Evolutionary conservation across 2,113 vertebrate genomes (phyloP).

Genomic region (Coptodon bakossiorum): DNA sequence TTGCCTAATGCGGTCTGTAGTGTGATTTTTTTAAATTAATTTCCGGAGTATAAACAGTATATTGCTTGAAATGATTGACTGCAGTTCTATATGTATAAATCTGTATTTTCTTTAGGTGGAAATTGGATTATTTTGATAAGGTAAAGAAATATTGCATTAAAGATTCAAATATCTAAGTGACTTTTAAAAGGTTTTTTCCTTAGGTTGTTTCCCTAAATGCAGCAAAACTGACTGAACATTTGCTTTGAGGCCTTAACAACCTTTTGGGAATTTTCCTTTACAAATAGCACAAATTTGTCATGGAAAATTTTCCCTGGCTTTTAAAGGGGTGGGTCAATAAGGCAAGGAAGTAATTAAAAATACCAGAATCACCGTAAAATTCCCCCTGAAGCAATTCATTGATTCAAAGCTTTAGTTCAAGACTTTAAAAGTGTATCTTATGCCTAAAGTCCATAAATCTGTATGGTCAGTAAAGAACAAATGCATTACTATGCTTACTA

Average conservation of each 20-base stretch:
- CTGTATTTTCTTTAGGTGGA: neutral
- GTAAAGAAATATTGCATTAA: neutral
- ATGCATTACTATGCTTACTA: neutral
- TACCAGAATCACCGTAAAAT: neutral
- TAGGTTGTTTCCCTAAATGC: neutral
- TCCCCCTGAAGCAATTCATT: neutral
- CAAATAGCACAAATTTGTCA: conserved; percentile 21
- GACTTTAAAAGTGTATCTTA: neutral
- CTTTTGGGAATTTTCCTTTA: conserved; percentile 15
- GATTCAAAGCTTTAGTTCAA: neutral
- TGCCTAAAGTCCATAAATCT: neutral
- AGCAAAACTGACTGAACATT: neutral
- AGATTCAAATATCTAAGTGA: neutral
- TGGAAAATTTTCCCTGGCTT: conserved; percentile 33
- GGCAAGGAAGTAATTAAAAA: conserved; percentile 16
- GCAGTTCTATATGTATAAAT: neutral
- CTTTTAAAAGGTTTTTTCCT: neutral
- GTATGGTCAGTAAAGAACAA: neutral
- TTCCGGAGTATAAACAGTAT: neutral
- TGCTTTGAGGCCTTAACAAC: neutral
- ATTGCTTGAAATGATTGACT: neutral
- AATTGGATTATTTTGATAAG: neutral
- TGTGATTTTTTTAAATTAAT: neutral
- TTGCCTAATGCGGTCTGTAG: neutral
- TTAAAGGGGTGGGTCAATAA: conserved; percentile 20